Base-by-base conservation (phyloP, 1,140 invertebrate genomes). In the Cydia amplana region DNA sequence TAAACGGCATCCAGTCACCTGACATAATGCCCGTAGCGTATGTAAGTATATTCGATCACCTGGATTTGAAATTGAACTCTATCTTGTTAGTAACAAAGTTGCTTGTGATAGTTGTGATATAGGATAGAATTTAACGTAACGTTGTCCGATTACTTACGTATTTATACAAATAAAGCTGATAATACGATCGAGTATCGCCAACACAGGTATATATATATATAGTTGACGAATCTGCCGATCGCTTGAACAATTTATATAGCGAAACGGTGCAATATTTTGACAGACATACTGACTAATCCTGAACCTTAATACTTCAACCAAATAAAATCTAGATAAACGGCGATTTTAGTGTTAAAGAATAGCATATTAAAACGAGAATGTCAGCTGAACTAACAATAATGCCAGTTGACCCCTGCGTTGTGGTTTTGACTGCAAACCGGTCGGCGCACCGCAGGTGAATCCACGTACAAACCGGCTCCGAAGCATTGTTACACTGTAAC, bases 371-470 rank as follows among this genome's bases (percentile, higher is more conserved):
- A 60, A 60, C 7, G 18, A 4, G 14, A 20, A n/a, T 51, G 51
- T 18, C 20, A 60, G n/a, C 18, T 55, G 20, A 60, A 60, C 20
- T 23, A 23, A 12, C 16, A 55, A 46, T 46, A 12, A 23, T 60
- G 20, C 20, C 23, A 60, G 55, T 60, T 60, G 55, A 60, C 55
- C 55, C 10, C 55, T 4, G n/a, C 55, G 20, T 60, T 70, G 65
- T 70, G 64, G 23, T 65, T 65, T 70, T 18, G 65, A 43, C 25
- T 70, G 28, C 32, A 40, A 70, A 70, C 65, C 65, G 65, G 65
- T 70, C 32, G 65, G 64, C 25, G 64, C 64, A n/a, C 23, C 32
- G 65, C 65, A 70, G 65, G 65, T 70, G 65, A 36, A 70, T 70
- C 65, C 32, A n/a, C n/a, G 10, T 40, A 70, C 28, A 36, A 70